Evolutionary conservation across 2,888 invertebrate genomes (phyloP).

Genomic region (Sminthurinus aureus): DNA sequence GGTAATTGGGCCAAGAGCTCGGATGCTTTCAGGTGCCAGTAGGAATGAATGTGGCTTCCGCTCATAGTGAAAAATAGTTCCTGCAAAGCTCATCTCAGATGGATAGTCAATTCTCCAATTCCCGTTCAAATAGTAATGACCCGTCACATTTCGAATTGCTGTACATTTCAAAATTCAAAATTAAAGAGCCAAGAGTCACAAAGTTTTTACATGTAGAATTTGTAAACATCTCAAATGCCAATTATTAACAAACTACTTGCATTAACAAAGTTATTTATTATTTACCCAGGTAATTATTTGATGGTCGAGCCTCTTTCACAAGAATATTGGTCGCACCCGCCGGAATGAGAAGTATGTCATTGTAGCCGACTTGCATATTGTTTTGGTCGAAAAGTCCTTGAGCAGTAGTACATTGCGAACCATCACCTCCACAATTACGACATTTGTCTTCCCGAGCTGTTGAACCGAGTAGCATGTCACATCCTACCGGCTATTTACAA

Average conservation of each 20-base stretch:
- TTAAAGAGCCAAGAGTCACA: too few relatives aligned
- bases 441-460: slow-evolving; percentile 86
- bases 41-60: slow-evolving; percentile 80
- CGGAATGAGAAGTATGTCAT: slow-evolving; percentile 89
- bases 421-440: slow-evolving; percentile 89
- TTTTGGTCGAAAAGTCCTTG: slow-evolving; percentile 75
- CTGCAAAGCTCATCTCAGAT: slow-evolving; percentile 78
- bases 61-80: slow-evolving; percentile 87
- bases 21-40: slow-evolving; percentile 83
- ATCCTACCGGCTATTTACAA: slow-evolving; percentile 80
- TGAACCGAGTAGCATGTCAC: slow-evolving; percentile 94
- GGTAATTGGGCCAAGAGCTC: slow-evolving; percentile 86
- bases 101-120: slow-evolving; percentile 94
- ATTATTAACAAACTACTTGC: too few relatives aligned
- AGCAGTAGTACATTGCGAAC: slow-evolving; percentile 80
- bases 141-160: slow-evolving; percentile 84
- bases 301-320: slow-evolving; percentile 79
- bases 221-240: too few relatives aligned
- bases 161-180: slow-evolving; percentile 36
- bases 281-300: slow-evolving; percentile 89
- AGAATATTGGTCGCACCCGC: slow-evolving; percentile 90
- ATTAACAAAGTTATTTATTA: too few relatives aligned
- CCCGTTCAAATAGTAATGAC: slow-evolving; percentile 91
- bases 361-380: slow-evolving; percentile 86
- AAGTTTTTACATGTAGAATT: too few relatives aligned